Evolutionary conservation across 1,140 invertebrate genomes (phyloP).

Genomic region (Drosophila auraria): DNA sequence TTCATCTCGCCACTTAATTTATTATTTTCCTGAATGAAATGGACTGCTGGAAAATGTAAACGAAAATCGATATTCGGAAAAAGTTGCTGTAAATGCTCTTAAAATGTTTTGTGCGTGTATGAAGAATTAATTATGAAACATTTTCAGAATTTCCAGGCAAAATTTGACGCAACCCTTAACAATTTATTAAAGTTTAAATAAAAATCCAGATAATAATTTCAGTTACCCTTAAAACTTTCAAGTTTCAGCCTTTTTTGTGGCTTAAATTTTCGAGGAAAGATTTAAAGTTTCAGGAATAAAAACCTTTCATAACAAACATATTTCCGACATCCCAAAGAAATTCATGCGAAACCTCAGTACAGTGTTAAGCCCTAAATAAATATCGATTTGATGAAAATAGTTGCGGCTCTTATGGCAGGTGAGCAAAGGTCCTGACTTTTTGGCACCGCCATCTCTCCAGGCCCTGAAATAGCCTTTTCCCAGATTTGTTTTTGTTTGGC

Average conservation of each 20-base stretch:
- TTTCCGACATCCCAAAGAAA: background rate
- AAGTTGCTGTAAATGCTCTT: background rate
- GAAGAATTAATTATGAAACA: background rate
- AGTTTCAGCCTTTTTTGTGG: background rate
- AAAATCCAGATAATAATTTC: background rate
- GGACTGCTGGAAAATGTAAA: background rate
- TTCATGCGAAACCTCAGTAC: background rate
- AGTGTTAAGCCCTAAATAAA: background rate
- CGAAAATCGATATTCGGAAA: background rate
- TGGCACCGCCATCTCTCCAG: background rate
- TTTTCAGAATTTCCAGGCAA: background rate
- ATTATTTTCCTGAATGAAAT: background rate
- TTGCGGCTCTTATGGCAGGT: constrained; percentile 7
- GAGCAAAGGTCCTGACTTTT: constrained; percentile 2
- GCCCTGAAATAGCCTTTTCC: constrained; percentile 13
- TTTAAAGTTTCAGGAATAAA: background rate
- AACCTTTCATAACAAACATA: background rate
- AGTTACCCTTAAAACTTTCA: too few species aligned
- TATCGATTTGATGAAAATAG: constrained; percentile 6
- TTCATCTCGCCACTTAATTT: background rate
- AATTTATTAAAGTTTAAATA: background rate
- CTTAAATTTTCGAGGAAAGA: background rate
- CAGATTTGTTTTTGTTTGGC: constrained; percentile 14
- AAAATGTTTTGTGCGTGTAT: background rate
- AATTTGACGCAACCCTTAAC: background rate